phyloP scores from a whole-genome alignment of 2,113 vertebrate species.

The Poeciliopsis occidentalis region DNA sequence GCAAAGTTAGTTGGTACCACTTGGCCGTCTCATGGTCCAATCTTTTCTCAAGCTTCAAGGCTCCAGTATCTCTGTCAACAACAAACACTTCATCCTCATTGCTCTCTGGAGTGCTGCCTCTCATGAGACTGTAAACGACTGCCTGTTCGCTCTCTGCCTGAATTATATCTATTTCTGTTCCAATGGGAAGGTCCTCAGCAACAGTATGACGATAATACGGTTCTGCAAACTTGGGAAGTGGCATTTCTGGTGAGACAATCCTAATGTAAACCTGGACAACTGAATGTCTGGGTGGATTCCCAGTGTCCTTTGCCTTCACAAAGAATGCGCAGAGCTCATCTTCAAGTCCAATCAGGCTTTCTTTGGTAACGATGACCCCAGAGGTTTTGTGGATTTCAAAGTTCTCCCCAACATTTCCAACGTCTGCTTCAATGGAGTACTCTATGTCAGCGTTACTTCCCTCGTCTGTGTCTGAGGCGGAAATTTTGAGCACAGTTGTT shows the following conservation, averaged over 20 bases:
- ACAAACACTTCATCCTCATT: conserved; percentile 92
- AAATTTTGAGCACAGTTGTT: conserved; percentile 86
- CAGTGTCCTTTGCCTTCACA: conserved; percentile 90
- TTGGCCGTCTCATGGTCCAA: conserved; percentile 94
- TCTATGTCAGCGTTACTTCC: conserved; percentile 94
- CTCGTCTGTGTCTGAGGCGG: conserved; percentile 94
- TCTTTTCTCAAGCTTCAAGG: conserved; percentile 90
- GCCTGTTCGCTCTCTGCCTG: conserved; percentile 83
- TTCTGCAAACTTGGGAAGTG: conserved; percentile 89
- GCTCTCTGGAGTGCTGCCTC: conserved; percentile 91
- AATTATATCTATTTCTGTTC: conserved; percentile 90
- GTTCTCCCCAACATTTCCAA: conserved; percentile 90
- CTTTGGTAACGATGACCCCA: conserved; percentile 91
- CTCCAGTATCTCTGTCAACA: conserved; percentile 87
- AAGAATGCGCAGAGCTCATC: conserved; percentile 90
- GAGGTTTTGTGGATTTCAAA: conserved; percentile 89
- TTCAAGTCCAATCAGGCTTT: conserved; percentile 96
- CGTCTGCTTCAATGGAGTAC: conserved; percentile 89
- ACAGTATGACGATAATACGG: conserved; percentile 89
- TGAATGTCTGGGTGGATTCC: conserved; percentile 86
- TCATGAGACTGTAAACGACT: conserved; percentile 85
- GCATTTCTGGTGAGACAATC: conserved; percentile 87
- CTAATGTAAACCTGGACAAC: conserved; percentile 89
- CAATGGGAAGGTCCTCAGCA: conserved; percentile 89
- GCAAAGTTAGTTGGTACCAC: conserved; percentile 94